Conservation (phyloP, 1,140 invertebrate species). For the Scaptomyza pallida region DNA sequence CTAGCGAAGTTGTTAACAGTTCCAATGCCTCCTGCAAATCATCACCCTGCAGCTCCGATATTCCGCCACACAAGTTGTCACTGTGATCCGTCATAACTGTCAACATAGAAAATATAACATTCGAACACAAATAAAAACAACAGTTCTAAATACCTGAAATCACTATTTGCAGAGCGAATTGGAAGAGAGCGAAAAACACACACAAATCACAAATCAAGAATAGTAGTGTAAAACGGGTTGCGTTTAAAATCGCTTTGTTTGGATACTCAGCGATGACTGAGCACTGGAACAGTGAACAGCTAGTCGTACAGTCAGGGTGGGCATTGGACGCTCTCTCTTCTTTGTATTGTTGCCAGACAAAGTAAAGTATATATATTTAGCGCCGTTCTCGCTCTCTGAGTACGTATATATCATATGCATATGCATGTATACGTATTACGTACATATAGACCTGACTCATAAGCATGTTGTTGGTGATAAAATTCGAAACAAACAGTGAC, state of each 20-base stretch:
- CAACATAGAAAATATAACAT: background rate
- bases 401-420: background rate
- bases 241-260: constrained; percentile 37
- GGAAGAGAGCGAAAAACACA: too few relatives aligned
- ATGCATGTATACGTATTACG: background rate
- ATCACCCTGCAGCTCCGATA: constrained; percentile 17
- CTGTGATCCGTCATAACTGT: constrained; percentile 19
- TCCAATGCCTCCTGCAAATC: constrained; percentile 32
- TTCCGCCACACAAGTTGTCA: constrained; percentile 14
- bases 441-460: constrained; percentile 7
- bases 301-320: constrained; percentile 1
- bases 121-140: background rate
- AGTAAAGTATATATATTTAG: background rate
- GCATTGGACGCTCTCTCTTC: constrained; percentile 24
- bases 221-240: constrained; percentile 2
- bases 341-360: constrained; percentile 17
- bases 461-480: background rate
- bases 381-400: background rate
- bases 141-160: background rate
- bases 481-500: background rate
- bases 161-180: background rate
- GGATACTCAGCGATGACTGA: constrained; percentile 29
- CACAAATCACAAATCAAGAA: background rate
- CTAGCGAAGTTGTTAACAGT: constrained; percentile 35
- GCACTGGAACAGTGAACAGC: constrained; percentile 14